Evolutionary conservation across 2,113 vertebrate species (phyloP).

Genomic region (Nothobranchius furzeri): DNA sequence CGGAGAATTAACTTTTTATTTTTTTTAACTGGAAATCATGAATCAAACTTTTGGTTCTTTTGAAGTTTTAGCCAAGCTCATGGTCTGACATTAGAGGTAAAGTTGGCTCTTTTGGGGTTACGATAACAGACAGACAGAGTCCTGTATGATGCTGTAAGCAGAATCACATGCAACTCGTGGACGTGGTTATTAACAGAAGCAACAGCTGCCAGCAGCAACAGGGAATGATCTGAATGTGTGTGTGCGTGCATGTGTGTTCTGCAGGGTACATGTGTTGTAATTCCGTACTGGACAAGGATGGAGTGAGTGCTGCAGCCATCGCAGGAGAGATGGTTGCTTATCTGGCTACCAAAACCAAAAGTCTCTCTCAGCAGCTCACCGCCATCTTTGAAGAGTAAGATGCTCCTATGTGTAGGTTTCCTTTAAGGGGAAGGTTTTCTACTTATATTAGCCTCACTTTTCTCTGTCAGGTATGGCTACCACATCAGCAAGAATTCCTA

Average conservation of each 20-base stretch:
- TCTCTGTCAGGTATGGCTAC: conserved; percentile 87
- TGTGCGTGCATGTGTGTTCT: conserved; percentile 27
- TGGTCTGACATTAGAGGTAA: conserved; percentile 9
- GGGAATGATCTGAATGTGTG: conserved; percentile 14
- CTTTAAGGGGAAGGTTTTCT: background rate
- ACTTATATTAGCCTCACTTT: background rate
- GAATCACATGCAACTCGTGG: background rate
- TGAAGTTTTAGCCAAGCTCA: background rate
- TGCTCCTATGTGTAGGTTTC: too few relatives aligned
- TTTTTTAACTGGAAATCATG: background rate
- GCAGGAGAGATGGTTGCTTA: conserved; percentile 89
- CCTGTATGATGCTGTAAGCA: conserved; percentile 41
- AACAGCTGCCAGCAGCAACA: conserved; percentile 21
- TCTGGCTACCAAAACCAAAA: conserved; percentile 83
- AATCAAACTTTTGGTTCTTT: background rate
- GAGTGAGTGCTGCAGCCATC: conserved; percentile 93
- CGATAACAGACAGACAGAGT: conserved; percentile 14
- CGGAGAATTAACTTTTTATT: background rate
- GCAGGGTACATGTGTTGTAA: conserved; percentile 96
- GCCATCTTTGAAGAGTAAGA: conserved; percentile 91
- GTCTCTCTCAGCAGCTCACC: conserved; percentile 88
- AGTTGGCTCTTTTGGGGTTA: conserved; percentile 12
- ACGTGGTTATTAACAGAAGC: conserved; percentile 16
- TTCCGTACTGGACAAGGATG: conserved; percentile 96
- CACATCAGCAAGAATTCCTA: conserved; percentile 95